Evolutionary conservation across 2,888 invertebrate genomes (phyloP), one percentile per base, ranked within the genome.

Genomic region (Omphaloscelis lunosa): DNA sequence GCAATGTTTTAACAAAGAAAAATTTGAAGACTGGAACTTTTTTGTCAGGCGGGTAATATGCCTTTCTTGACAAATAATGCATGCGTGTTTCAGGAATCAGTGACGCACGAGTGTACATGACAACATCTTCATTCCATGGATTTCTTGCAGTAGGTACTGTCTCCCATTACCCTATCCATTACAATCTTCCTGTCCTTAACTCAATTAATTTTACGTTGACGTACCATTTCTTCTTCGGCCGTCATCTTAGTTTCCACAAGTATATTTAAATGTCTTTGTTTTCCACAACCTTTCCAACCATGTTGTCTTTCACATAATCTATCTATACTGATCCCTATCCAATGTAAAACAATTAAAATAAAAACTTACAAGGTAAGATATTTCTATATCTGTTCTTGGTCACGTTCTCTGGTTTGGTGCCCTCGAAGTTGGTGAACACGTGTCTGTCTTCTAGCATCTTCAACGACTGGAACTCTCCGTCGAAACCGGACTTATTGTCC

Each of bases 301-400:
- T 11, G 15, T 34, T 51, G 6, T 51, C 9, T 17, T 51, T 34
- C 29, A 34, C 34, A 34, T 34, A 51, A 11, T 68, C n/a, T n/a
- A 1, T 34, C 1, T 12, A 29, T 11, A 45, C 48, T 48, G 23
- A 51, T 29, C 29, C 20, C 8, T 29, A 9, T 29, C 8, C 7
- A 59, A 23, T 34, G 17, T 56, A 48, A 17, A 39, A 58, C 15
- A 34, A 6, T 2, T 15, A 11, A 41, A 53, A 63, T 51, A 1
- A 1, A 34, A 45, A 93, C 95, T 94, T 91, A 96, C 96, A 99
- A 85, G 99, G 99, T 92, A 99, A 97, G 93, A 99, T 99, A 95
- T 99, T 99, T 93, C 99, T 98, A 95, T 99, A 99, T 95, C 99
- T 97, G 97, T 99, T 99, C 94, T 99, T 99, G 82, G 97, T 97